Evolutionary conservation across 2,797 vertebrate species (phyloP).

Genomic region (Anguilla pacifica): DNA sequence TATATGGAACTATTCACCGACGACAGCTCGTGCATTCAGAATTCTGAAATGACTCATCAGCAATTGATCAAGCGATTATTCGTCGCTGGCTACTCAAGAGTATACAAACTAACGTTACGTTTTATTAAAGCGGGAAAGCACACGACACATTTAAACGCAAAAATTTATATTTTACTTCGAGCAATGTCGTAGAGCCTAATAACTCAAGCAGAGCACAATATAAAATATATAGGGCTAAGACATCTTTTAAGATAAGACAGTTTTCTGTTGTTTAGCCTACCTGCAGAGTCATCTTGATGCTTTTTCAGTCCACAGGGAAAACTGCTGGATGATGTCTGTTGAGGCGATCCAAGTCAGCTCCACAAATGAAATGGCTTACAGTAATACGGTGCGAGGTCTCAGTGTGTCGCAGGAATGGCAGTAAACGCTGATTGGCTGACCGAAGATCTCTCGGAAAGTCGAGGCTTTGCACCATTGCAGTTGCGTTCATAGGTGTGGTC

Average conservation of each 20-base stretch:
- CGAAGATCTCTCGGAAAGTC: neutral
- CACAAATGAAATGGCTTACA: slow-evolving; percentile 47
- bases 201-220: neutral
- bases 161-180: neutral
- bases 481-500: neutral
- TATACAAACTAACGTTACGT: neutral
- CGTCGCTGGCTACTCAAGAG: neutral
- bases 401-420: slow-evolving; percentile 8
- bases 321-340: neutral
- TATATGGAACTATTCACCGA: neutral
- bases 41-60: neutral
- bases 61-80: neutral
- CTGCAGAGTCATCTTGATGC: slow-evolving; percentile 66
- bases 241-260: neutral
- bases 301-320: slow-evolving; percentile 2
- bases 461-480: neutral
- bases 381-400: slow-evolving; percentile 6
- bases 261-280: slow-evolving; percentile 49
- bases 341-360: slow-evolving; percentile 21
- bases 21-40: neutral
- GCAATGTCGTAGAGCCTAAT: neutral
- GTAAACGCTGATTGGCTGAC: slow-evolving; percentile 59
- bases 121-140: neutral
- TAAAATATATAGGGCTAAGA: neutral
- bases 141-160: neutral